phyloP scores from a whole-genome alignment of 2,888 invertebrate species.

The Entomobrya proxima region DNA sequence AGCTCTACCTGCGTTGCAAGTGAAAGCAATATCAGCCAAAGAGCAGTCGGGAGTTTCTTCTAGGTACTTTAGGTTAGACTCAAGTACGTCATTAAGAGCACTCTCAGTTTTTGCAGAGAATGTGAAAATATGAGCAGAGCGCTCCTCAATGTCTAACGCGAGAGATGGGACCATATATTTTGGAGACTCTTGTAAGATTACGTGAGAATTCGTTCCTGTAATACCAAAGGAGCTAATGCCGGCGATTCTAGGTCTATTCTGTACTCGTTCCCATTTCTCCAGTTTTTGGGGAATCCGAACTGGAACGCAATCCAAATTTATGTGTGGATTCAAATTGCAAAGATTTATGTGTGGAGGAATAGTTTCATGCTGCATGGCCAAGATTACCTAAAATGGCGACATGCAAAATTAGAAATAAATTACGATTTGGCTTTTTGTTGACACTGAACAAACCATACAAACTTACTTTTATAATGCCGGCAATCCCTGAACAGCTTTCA shows the following conservation, averaged over 20 bases:
- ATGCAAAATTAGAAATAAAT: too few species aligned
- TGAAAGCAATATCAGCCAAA: constrained; percentile 46
- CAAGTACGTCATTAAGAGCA: constrained; percentile 43
- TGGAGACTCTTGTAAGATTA: constrained; percentile 65
- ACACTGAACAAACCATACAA: not conserved
- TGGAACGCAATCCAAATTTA: constrained; percentile 66
- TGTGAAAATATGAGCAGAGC: constrained; percentile 53
- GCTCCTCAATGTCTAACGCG: not conserved
- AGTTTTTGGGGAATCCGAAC: constrained; percentile 56
- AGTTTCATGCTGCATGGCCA: constrained; percentile 64
- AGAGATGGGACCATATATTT: not conserved
- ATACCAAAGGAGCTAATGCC: constrained; percentile 61
- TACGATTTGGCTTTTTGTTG: too few species aligned
- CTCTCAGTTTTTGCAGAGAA: constrained; percentile 58
- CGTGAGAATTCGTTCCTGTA: constrained; percentile 64
- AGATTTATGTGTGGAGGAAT: constrained; percentile 69
- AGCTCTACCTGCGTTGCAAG: constrained; percentile 51
- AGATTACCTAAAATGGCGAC: constrained; percentile 49
- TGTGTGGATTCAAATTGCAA: constrained; percentile 62
- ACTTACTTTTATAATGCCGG: not conserved
- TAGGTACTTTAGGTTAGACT: constrained; percentile 29
- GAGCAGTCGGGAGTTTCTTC: not conserved
- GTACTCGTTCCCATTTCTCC: constrained; percentile 26
- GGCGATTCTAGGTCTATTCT: constrained; percentile 53
- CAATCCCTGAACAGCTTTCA: constrained; percentile 39